Conservation (phyloP, 2,113 vertebrate genomes). For the Gasterosteus nipponicus region DNA sequence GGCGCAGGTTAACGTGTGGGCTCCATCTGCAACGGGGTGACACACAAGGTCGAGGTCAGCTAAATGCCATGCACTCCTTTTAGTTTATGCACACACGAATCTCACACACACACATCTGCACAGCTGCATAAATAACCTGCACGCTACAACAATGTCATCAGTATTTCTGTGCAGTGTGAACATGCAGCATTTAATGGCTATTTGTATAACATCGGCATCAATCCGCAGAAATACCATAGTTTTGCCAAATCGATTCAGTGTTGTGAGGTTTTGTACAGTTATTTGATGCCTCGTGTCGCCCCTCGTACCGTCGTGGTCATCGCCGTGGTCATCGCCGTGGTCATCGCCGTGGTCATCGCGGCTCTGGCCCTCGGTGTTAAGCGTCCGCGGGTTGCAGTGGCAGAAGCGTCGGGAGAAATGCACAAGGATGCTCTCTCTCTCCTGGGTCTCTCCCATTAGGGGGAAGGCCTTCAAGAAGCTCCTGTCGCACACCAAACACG, state of each 20-base stretch:
- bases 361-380: conserved; percentile 77
- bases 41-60: conserved; percentile 32
- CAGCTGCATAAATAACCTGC: background rate
- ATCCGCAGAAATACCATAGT: background rate
- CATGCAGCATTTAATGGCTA: background rate
- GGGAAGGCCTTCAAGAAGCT: conserved; percentile 86
- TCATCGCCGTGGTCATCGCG: background rate
- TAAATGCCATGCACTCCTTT: conserved; percentile 17
- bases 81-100: background rate
- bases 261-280: background rate
- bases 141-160: background rate
- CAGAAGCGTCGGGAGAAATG: conserved; percentile 86
- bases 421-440: conserved; percentile 83
- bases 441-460: conserved; percentile 86
- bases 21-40: conserved; percentile 77
- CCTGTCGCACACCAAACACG: conserved; percentile 62
- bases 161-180: background rate
- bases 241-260: background rate
- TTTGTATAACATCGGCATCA: background rate
- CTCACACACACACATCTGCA: conserved; percentile 3
- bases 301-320: background rate
- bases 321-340: background rate
- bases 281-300: background rate
- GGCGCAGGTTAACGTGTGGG: conserved; percentile 84
- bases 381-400: conserved; percentile 79